Base-by-base conservation (phyloP, 2,888 invertebrate species). In the Deilephila porcellus region DNA sequence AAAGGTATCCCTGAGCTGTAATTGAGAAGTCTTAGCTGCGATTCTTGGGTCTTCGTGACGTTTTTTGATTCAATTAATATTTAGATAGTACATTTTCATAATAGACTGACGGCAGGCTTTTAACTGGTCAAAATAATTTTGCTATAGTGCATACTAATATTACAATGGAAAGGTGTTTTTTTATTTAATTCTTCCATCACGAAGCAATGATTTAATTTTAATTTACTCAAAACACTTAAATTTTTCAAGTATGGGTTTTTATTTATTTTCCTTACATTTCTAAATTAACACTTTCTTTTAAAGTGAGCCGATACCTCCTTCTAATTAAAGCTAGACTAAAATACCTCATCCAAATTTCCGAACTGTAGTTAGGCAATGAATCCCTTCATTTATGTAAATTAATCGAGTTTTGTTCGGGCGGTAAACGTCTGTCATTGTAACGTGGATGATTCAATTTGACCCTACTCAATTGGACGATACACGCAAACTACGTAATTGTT, bases 381-480 rank as follows among this genome's bases (percentile, higher is more conserved):
- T 87, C 87, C 81, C 84, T 85, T 86, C 87, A 88, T 90, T 89
- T 87, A 88, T 87, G 84, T 84, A 86, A 87, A 88, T 89, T 86
- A 88, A 89, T 89, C 82, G 85, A 88, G 85, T 89, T 89, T 86
- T 85, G 84, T 85, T 86, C 86, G 79, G 80, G 82, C 85, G 80
- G 81, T 86, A 86, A 89, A 88, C 86, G 88, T 86, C 87, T 85
- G 83, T 86, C 88, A 87, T 88, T 88, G 85, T 86, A 84, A 83
- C 78, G 78, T 82, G 85, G 86, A 85, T 86, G 76, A 86, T 86
- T 86, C 83, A 82, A 85, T 86, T 83, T 76, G 73, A 82, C 79
- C 78, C 77, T 76, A 76, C 79, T 74, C 60, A 8, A 52, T 45
- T 17, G 45, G 20, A 25, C 45, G 19, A 14, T 32, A 11, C n/a